Conservation (phyloP, 2,888 invertebrate genomes). For the Acanthosepion lycidas region DNA sequence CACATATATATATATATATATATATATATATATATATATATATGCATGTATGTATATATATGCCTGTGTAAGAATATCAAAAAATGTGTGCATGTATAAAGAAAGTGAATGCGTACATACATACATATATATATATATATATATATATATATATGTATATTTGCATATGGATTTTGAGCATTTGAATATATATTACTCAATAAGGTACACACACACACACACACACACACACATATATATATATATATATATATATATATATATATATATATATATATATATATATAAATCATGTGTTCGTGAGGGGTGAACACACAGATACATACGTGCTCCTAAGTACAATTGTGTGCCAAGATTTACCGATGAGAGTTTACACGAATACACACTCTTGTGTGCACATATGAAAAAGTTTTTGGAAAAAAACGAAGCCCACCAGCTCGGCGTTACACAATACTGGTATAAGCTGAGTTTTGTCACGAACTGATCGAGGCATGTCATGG, state of each 20-base stretch:
- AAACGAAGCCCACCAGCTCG: not conserved
- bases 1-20: not conserved
- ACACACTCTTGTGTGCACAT: not conserved
- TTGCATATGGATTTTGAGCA: not conserved
- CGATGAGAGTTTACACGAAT: not conserved
- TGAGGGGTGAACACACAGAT: not conserved
- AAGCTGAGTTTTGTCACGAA: conserved; percentile 33
- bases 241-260: not conserved
- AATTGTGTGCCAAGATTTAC: too few relatives aligned
- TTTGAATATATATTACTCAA: not conserved
- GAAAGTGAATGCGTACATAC: not conserved
- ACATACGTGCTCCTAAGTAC: not conserved
- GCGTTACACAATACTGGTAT: conserved; percentile 1
- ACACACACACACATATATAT: not conserved
- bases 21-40: not conserved
- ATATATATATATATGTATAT: not conserved
- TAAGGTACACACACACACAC: not conserved
- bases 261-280: not conserved
- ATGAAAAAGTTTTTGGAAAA: not conserved
- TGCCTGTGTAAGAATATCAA: too few relatives aligned
- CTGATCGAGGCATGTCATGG: conserved; percentile 9
- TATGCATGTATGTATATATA: not conserved
- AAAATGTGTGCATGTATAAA: too few relatives aligned
- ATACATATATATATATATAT: not conserved
- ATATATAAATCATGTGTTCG: not conserved